Conservation (phyloP, 2,888 invertebrate genomes). For the Clivina fossor region DNA sequence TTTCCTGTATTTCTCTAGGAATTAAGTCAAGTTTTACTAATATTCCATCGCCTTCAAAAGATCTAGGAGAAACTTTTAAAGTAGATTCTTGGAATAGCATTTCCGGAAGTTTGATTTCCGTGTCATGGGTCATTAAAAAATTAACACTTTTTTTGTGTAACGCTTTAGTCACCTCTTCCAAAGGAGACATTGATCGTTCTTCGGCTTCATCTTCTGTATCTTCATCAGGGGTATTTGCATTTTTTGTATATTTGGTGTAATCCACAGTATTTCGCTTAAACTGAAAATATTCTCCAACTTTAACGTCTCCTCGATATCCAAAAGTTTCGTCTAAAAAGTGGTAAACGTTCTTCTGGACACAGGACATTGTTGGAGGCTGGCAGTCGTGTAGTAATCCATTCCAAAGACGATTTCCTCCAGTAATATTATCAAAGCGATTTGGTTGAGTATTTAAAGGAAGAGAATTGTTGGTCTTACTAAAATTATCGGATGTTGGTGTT, state of each 20-base stretch:
- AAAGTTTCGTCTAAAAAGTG: constrained; percentile 70
- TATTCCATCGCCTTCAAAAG: constrained; percentile 72
- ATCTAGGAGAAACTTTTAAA: constrained; percentile 72
- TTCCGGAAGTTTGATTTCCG: constrained; percentile 72
- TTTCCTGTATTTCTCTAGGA: constrained; percentile 53
- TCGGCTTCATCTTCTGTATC: constrained; percentile 53
- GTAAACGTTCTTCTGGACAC: constrained; percentile 77
- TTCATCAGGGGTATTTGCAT: constrained; percentile 53
- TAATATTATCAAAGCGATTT: constrained; percentile 30
- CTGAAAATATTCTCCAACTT: constrained; percentile 64
- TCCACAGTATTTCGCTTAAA: constrained; percentile 67
- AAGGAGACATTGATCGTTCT: constrained; percentile 55
- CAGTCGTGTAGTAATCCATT: constrained; percentile 73
- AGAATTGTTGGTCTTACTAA: too few relatives aligned
- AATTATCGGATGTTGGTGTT: too few relatives aligned
- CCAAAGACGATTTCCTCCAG: constrained; percentile 69
- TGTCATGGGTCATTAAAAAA: constrained; percentile 76
- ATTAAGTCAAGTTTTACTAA: constrained; percentile 72
- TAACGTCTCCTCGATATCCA: constrained; percentile 64
- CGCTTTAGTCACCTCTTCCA: constrained; percentile 74
- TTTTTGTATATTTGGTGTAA: constrained; percentile 58
- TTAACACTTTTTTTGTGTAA: constrained; percentile 70
- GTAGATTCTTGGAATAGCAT: constrained; percentile 72
- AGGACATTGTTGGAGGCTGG: constrained; percentile 66
- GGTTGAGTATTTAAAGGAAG: too few relatives aligned